A percentile compares a stretch with the other conserved stretches of the same genome.
Conservation (phyloP, 2,888 invertebrate species). For the Thysanoteuthis rhombus region DNA sequence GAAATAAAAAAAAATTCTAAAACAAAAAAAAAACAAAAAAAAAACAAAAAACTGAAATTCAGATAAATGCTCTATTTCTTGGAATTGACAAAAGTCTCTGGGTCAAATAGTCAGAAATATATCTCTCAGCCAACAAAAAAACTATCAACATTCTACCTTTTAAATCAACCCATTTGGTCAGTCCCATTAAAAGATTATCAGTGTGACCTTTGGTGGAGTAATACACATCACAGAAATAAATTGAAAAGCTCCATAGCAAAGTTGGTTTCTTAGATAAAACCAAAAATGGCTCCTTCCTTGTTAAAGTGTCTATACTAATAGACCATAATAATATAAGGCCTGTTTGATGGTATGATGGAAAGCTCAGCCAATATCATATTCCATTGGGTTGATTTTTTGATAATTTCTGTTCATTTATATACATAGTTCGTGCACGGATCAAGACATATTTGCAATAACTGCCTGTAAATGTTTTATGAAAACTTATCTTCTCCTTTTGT, state of each 20-base stretch:
- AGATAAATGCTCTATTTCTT: no score
- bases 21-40: no score
- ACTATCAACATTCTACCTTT: not conserved
- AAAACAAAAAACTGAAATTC: no score
- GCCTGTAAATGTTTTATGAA: not conserved
- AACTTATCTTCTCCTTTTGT: not conserved
- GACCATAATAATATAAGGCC: not conserved
- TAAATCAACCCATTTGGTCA: not conserved
- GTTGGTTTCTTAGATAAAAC: not conserved
- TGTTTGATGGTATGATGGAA: not conserved
- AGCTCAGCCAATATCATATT: not conserved
- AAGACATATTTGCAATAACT: not conserved
- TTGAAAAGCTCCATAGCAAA: not conserved
- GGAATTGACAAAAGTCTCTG: not conserved
- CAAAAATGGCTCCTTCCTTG: not conserved
- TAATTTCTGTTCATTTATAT: not conserved
- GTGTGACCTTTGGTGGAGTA: not conserved
- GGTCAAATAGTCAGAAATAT: not conserved
- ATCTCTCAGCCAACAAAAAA: not conserved
- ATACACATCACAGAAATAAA: not conserved
- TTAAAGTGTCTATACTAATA: not conserved
- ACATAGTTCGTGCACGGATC: not conserved
- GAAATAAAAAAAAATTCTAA: no score
- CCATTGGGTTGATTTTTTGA: not conserved
- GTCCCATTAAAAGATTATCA: not conserved